Conservation (phyloP, 2,113 vertebrate genomes). For the Rhizomys pruinosus region DNA sequence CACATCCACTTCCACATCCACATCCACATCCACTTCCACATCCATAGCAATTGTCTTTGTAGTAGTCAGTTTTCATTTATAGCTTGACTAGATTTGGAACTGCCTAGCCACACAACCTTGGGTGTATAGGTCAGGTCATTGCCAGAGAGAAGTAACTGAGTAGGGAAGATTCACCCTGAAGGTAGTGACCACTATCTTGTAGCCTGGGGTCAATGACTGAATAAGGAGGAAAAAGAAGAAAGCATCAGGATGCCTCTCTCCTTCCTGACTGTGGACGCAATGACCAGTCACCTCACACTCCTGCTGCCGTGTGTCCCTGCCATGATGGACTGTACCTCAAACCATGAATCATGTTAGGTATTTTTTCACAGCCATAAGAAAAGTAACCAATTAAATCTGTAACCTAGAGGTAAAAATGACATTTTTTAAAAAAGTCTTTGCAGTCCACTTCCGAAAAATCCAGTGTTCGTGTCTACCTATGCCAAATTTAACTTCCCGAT, state of each 20-base stretch:
- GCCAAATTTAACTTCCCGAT: not conserved
- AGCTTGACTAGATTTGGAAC: not conserved
- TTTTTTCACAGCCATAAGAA: not conserved
- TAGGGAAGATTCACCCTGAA: not conserved
- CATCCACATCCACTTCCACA: too few species aligned
- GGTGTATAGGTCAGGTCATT: not conserved
- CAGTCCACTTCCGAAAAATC: slow-evolving; percentile 40
- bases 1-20: too few species aligned
- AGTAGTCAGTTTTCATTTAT: not conserved
- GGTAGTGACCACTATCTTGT: not conserved
- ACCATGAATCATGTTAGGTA: not conserved
- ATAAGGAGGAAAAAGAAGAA: not conserved
- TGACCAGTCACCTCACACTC: not conserved
- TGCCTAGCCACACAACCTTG: not conserved
- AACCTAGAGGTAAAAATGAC: not conserved
- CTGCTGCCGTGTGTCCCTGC: not conserved
- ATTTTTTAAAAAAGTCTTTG: slow-evolving; percentile 55
- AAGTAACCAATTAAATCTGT: not conserved
- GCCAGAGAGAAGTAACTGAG: not conserved
- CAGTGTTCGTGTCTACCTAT: not conserved
- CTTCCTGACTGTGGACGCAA: not conserved
- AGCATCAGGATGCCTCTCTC: not conserved
- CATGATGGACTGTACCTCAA: not conserved
- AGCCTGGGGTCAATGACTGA: not conserved
- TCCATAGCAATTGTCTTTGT: not conserved